phyloP scores from a whole-genome alignment of 2,888 invertebrate species.

The Lycocerus yunnanus region DNA sequence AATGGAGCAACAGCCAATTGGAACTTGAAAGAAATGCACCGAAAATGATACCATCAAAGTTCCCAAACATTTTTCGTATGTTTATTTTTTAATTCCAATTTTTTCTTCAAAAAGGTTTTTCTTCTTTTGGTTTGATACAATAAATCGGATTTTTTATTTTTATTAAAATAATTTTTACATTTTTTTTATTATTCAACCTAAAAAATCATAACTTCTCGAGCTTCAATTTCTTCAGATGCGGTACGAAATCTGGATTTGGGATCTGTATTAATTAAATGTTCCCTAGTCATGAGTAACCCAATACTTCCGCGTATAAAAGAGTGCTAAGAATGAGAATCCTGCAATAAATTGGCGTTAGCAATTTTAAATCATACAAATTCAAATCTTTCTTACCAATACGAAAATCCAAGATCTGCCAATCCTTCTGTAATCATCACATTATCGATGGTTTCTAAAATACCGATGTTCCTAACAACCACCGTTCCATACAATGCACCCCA shows the following conservation, averaged over 20 bases:
- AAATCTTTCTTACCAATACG: conserved; percentile 53
- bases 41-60: background rate
- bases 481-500: conserved; percentile 54
- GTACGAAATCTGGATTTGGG: conserved; percentile 38
- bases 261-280: conserved; percentile 47
- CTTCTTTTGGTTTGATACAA: no score
- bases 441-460: conserved; percentile 51
- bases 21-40: background rate
- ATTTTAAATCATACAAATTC: background rate
- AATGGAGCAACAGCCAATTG: no score
- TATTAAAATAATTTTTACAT: background rate
- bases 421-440: conserved; percentile 45
- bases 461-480: conserved; percentile 49
- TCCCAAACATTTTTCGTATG: background rate
- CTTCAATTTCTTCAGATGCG: conserved; percentile 34
- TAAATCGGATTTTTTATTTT: no score
- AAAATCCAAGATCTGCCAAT: conserved; percentile 52
- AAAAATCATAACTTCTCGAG: conserved; percentile 29
- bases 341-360: background rate
- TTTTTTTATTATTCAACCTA: conserved; percentile 4
- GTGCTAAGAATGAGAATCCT: conserved; percentile 47
- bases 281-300: conserved; percentile 47
- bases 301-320: conserved; percentile 47
- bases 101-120: no score
- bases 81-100: no score